Base-by-base conservation (phyloP, 2,797 vertebrate species). In the Eidolon dupreanum region DNA sequence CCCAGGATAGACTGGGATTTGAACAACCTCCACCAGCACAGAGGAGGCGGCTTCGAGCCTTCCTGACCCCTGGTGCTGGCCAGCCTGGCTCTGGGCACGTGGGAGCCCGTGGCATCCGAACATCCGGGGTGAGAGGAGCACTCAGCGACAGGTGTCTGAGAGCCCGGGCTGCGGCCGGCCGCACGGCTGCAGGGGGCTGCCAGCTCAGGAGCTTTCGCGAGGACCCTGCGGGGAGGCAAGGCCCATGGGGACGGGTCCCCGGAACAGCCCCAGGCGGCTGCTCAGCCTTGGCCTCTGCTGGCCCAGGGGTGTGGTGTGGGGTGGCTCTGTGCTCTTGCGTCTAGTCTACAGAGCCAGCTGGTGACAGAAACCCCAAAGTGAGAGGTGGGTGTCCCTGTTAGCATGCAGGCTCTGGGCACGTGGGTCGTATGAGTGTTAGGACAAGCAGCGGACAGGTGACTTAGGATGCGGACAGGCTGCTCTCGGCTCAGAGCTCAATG, bases 1-100 rank as follows among this genome's bases (percentile, higher is more conserved):
- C 53, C 65, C 82, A 31, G 59, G 9, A 38, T 22, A 9, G 6
- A 8, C 19, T 4, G 95, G 71, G 53, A 8, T 43, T n/a, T 31
- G 31, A 43, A 53, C 53, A 38, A 0, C 33, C 24, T 0, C 19
- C 2, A 16, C 3, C 22, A 12, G 26, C 26, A 2, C 0, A 16
- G 28, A 26, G 84, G 36, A n/a, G 43, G 38, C 15, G 3, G 63
- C 17, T 8, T 15, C 31, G 6, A 10, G 70, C n/a, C 73, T 81
- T 41, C n/a, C 57, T 8, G 13, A 19, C 10, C 55, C 36, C 46
- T 41, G 19, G 22, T 22, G 53, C 41, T 36, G 75, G 84, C 36
- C 65, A 12, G 61, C 53, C 75, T 68, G 66, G 74, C 92, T 61
- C 75, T 31, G 74, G 89, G 87, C 71, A 31, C 15, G 11, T 26